Conservation (phyloP, 1,140 invertebrate genomes). For the Cotesia vestalis region DNA sequence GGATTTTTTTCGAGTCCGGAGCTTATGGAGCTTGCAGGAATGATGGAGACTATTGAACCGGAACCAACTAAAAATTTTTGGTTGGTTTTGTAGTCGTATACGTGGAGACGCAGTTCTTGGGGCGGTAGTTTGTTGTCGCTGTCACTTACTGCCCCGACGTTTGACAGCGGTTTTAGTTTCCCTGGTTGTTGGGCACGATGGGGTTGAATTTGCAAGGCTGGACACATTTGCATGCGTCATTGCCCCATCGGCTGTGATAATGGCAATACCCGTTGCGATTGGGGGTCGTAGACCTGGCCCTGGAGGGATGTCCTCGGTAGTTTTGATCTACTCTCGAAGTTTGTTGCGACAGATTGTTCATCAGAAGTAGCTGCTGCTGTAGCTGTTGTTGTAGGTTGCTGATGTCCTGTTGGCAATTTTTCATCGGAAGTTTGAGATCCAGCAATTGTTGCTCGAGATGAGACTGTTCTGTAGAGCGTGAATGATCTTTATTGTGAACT, state of each 20-base stretch:
- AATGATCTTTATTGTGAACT: not conserved
- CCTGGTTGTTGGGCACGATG: not conserved
- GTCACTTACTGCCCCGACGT: not conserved
- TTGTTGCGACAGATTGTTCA: not conserved
- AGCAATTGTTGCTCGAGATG: not conserved
- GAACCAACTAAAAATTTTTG: constrained; percentile 28
- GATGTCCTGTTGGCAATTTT: not conserved
- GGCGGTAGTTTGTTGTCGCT: constrained; percentile 13
- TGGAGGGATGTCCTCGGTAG: not conserved
- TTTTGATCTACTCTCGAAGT: not conserved
- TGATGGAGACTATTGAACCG: constrained; percentile 24
- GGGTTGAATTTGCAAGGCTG: no score
- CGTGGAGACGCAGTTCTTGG: not conserved
- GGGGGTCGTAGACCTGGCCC: not conserved
- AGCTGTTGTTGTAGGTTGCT: not conserved
- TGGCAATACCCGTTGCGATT: not conserved
- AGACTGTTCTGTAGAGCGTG: not conserved
- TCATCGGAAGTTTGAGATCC: not conserved
- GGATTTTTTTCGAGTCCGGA: not conserved
- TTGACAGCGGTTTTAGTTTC: constrained; percentile 2
- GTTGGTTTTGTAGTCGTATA: not conserved
- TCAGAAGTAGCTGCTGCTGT: not conserved
- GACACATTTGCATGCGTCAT: no score
- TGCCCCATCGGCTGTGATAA: not conserved
- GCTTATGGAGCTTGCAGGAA: not conserved